Evolutionary conservation across 2,113 vertebrate species (phyloP), one percentile per base, ranked within the genome.

Genomic region (Natator depressus): DNA sequence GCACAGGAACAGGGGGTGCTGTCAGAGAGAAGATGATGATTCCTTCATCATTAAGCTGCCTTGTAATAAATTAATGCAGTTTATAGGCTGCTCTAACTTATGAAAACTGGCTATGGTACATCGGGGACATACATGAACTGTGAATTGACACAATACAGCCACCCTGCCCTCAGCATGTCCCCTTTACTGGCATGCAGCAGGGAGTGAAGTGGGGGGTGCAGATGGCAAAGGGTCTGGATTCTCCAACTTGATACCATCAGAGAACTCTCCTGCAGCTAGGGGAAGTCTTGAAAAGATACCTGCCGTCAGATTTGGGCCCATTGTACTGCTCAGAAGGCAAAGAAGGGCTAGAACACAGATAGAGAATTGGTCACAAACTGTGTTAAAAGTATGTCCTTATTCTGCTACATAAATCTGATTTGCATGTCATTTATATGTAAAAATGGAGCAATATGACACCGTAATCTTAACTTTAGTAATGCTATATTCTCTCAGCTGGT

Each of bases 31-130:
- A 72, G 84, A 2, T 87, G 96, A 87, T 94, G 95, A 96, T 59
- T 88, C 59, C 93, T 83, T 95, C 90, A 62, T 96, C 94, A 96
- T 91, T 95, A 80, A 90, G 87, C 82, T 95, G 62, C 85, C 94
- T 89, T 78, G 51, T 82, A 89, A 89, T 93, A 95, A 96, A 96
- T 97, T 93, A 96, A 82, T 92, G 95, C 84, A 87, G 80, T 72
- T 84, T 84, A 84, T 91, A 42, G 89, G 82, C 16, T 78, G 51
- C 1, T 72, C 38, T 95, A 80, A 93, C 93, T 96, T 96, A 95
- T 82, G 95, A 3, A 75, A 82, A 35, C 87, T 47, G 84, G 51
- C 59, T 51, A 72, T 22, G 9, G 17, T 38, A 72, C 17, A 38
- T 17, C n/a, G 62, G 31, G 65, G 35, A 35, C 5, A 22, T 10